Evolutionary conservation across 2,797 vertebrate genomes (phyloP).

Genomic region (Discoglossus pictus): DNA sequence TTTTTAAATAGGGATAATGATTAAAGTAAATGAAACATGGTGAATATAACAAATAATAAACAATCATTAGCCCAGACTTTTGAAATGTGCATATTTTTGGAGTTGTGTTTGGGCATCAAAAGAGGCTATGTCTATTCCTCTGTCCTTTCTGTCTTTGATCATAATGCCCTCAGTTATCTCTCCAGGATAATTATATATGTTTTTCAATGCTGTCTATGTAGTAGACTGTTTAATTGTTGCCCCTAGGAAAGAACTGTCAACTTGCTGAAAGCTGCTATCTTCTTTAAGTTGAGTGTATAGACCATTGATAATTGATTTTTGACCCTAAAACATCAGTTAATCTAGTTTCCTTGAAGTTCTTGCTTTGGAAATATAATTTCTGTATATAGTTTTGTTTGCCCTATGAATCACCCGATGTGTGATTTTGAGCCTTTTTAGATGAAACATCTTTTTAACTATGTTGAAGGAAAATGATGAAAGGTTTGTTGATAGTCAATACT

Average conservation of each 20-base stretch:
- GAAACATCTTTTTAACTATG: not conserved
- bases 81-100: no score
- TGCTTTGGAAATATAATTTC: no score
- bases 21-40: no score
- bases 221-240: not conserved
- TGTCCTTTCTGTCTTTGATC: slow-evolving; percentile 8
- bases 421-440: not conserved
- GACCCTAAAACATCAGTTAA: not conserved
- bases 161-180: not conserved
- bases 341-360: not conserved
- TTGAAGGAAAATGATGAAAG: not conserved
- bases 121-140: not conserved
- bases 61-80: no score
- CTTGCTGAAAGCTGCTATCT: not conserved
- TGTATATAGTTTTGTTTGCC: not conserved
- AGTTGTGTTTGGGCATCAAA: no score
- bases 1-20: no score
- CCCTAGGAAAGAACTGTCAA: not conserved
- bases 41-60: no score
- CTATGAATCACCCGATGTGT: not conserved
- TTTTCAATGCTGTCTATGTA: not conserved
- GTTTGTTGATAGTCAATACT: not conserved
- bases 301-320: not conserved
- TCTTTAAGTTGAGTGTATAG: not conserved
- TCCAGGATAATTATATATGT: not conserved